phyloP scores from a whole-genome alignment of 2,888 invertebrate genomes.

The Tridacna crocea region DNA sequence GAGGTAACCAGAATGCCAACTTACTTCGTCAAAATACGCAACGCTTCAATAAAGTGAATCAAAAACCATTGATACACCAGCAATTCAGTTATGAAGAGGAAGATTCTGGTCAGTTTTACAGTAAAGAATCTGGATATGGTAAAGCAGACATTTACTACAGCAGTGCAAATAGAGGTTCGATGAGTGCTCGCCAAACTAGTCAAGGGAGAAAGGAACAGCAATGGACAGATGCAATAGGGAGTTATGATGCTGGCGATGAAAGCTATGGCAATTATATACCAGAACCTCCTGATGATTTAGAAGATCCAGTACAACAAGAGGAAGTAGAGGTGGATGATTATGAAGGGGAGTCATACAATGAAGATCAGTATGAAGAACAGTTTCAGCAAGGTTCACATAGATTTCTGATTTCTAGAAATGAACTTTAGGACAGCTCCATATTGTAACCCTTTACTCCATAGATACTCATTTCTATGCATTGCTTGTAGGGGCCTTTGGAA shows the following conservation, averaged over 20 bases:
- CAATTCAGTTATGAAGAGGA: conserved; percentile 9
- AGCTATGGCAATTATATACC: too few species aligned
- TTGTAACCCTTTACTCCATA: too few species aligned
- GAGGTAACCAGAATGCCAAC: conserved; percentile 13
- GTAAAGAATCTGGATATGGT: background rate
- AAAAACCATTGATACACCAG: background rate
- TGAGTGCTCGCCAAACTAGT: too few species aligned
- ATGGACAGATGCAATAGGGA: background rate
- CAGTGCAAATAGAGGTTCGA: background rate
- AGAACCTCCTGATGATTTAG: background rate
- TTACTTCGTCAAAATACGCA: background rate
- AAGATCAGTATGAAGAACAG: background rate
- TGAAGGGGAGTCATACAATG: background rate
- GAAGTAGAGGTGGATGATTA: background rate
- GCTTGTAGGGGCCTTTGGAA: too few species aligned
- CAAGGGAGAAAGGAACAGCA: background rate
- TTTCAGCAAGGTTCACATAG: background rate
- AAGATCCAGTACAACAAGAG: background rate
- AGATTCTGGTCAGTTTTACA: background rate
- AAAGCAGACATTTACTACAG: conserved; percentile 1
- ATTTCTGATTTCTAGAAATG: too few species aligned
- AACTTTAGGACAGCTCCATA: too few species aligned
- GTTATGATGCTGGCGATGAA: too few species aligned
- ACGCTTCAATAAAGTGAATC: background rate
- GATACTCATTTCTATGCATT: too few species aligned